Percentiles rank a stretch among this genome's conserved stretches.
phyloP scores from a whole-genome alignment of 2,888 invertebrate genomes.

The Strigamia crassipes region DNA sequence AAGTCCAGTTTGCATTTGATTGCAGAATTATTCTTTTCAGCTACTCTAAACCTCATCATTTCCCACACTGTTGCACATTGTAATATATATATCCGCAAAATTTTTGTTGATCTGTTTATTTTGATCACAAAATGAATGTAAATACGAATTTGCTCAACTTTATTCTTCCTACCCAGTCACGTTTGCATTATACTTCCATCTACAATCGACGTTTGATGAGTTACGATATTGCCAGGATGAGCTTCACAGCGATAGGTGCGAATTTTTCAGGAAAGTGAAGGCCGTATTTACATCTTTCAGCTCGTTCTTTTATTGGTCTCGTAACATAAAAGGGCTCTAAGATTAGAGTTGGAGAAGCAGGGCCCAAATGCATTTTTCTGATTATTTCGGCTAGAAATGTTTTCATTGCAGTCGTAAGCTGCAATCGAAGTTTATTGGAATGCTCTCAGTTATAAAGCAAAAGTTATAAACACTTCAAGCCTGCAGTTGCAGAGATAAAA shows the following conservation, averaged over 20 bases:
- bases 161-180: not conserved
- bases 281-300: not conserved
- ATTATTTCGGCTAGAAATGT: not conserved
- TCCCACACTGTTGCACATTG: too few relatives aligned
- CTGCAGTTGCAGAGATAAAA: not conserved
- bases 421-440: conserved; percentile 10
- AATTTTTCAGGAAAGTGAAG: conserved; percentile 2
- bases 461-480: not conserved
- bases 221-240: conserved; percentile 10
- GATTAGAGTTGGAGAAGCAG: not conserved
- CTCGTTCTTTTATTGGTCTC: conserved; percentile 3
- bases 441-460: not conserved
- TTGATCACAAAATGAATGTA: not conserved
- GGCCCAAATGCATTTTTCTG: conserved; percentile 10
- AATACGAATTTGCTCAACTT: not conserved
- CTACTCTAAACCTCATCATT: too few relatives aligned
- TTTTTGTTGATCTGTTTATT: too few relatives aligned
- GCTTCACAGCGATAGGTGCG: not conserved
- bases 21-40: too few relatives aligned
- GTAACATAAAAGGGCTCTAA: not conserved
- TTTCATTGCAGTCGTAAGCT: conserved; percentile 10
- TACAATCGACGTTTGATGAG: not conserved
- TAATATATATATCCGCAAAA: too few relatives aligned
- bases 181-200: not conserved
- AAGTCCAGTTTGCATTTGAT: too few relatives aligned